Percentiles rank a stretch among this genome's conserved stretches.
Conservation (phyloP, 2,888 invertebrate genomes). For the Melanostoma scalare region DNA sequence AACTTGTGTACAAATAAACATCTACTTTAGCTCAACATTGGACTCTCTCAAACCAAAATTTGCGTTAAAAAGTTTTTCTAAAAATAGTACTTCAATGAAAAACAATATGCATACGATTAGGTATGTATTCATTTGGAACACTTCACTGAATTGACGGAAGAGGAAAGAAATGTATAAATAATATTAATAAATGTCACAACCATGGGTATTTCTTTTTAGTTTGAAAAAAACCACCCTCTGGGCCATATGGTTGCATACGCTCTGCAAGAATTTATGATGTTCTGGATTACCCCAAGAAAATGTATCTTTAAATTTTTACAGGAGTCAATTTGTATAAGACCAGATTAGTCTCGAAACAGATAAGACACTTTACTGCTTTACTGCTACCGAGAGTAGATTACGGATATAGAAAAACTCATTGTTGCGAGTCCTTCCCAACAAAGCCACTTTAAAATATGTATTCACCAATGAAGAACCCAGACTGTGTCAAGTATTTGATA, state of each 20-base stretch:
- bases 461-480: conserved; percentile 17
- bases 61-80: background rate
- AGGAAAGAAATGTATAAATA: conserved; percentile 43
- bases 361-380: conserved; percentile 34
- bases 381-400: conserved; percentile 43
- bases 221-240: background rate
- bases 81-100: background rate
- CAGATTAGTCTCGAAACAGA: conserved; percentile 20
- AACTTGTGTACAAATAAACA: conserved; percentile 52
- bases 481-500: conserved; percentile 42
- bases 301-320: conserved; percentile 7
- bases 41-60: conserved; percentile 37
- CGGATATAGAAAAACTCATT: background rate
- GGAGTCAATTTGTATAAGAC: conserved; percentile 52
- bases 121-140: background rate
- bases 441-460: conserved; percentile 15
- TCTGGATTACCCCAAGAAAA: conserved; percentile 36
- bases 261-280: conserved; percentile 53
- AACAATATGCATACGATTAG: background rate
- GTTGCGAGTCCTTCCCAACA: conserved; percentile 11
- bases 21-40: conserved; percentile 5
- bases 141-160: conserved; percentile 11
- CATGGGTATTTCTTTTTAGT: background rate
- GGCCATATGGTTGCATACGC: conserved; percentile 62
- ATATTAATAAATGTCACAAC: conserved; percentile 52